These are phyloP conservation scores for Salvelinus namaycush DNA, from an alignment of 2,113 vertebrate genomes.

Conservation along the genomic window DNA sequence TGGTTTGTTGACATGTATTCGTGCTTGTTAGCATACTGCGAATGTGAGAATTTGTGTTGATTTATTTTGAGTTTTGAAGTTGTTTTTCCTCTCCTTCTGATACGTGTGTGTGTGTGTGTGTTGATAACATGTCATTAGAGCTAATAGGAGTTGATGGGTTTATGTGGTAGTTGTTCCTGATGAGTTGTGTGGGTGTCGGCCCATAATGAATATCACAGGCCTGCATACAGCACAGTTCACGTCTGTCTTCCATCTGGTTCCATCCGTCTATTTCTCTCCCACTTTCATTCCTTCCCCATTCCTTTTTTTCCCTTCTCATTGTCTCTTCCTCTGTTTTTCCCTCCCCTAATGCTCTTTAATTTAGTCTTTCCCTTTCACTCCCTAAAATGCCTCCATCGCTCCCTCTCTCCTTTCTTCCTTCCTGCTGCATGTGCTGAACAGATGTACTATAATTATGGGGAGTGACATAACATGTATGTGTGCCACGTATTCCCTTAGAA, in stretches of 20 bases:
- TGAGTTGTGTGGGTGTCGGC: too few species aligned
- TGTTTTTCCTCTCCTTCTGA: too few species aligned
- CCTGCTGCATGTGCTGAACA: not conserved
- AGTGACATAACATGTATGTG: not conserved
- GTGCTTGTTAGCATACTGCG: too few species aligned
- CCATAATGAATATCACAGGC: too few species aligned
- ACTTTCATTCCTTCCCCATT: not conserved
- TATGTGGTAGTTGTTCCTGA: too few species aligned
- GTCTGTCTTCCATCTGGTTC: not conserved
- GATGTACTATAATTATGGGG: not conserved
- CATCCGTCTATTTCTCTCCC: not conserved
- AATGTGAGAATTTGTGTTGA: too few species aligned
- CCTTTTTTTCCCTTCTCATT: not conserved
- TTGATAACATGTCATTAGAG: too few species aligned
- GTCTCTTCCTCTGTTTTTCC: not conserved
- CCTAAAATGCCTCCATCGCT: not conserved
- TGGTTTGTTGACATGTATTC: too few species aligned
- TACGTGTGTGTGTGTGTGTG: too few species aligned
- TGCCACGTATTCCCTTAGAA: constrained; percentile 2
- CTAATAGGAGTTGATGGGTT: too few species aligned
- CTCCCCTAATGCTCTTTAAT: not conserved
- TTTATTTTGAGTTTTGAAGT: too few species aligned
- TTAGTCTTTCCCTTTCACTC: not conserved
- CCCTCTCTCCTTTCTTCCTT: not conserved
- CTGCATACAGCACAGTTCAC: too few species aligned